Base-by-base conservation (phyloP, 2,113 vertebrate genomes). In the Malaclemys terrapin region DNA sequence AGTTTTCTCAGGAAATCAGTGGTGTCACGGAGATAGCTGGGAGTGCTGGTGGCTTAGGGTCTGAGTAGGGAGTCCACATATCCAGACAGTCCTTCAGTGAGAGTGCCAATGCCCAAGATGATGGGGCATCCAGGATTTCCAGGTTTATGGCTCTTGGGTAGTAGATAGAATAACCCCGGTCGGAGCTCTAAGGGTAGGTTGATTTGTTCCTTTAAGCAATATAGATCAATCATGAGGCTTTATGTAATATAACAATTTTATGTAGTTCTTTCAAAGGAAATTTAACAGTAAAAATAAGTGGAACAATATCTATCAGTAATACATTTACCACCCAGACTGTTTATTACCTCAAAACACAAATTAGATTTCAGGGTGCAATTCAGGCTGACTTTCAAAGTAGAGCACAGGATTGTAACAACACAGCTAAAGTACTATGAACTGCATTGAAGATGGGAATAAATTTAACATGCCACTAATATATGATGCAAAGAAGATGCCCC, bases 231-330 rank as follows among this genome's bases (percentile, higher is more conserved):
- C 75, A 52, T 38, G 31, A 87, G 3, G 35, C 83, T 24, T 91
- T 80, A 49, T 65, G 1, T 57, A 89, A 92, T 16, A 2, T 9
- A 50, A 8, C 27, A 89, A 17, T 93, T 93, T 78, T 82, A 84
- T 78, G 22, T 50, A 84, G 31, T 80, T 92, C 42, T 94, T 85
- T 3, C n/a, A 89, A 72, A 91, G 38, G 57, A 96, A 94, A 87
- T 11, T 31, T 22, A 95, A 86, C 42, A 80, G 65, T 72, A 80
- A 92, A 94, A 94, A 29, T 54, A 92, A 91, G 22, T 69, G 85
- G 83, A 24, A 38, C 94, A 92, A 80, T 25, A 87, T 72, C 20
- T 88, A 82, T 89, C 90, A 97, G 86, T 89, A 89, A 72, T 31
- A 38, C 45, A 80, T 92, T 94, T 97, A 31, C 72, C 93, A 53